A percentile compares a stretch with the other conserved stretches of the same genome.
Conservation (phyloP, 2,888 invertebrate genomes). For the Molorchus minor region DNA sequence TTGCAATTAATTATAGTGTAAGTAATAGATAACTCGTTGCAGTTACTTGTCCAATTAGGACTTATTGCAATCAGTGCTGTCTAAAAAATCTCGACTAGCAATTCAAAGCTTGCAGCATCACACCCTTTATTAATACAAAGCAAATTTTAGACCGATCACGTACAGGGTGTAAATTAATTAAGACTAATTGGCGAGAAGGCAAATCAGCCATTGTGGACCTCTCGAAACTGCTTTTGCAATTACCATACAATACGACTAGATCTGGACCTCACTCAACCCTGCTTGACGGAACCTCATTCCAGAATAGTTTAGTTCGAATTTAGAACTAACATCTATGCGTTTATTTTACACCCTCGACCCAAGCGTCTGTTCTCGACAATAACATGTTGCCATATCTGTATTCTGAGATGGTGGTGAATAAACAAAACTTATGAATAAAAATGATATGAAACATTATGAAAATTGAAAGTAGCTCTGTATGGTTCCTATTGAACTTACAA, state of each 20-base stretch:
- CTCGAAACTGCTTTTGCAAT: constrained; percentile 33
- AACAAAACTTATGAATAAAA: no score
- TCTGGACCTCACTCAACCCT: constrained; percentile 14
- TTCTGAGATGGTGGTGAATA: no score
- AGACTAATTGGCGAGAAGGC: constrained; percentile 44
- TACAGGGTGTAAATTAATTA: constrained; percentile 46
- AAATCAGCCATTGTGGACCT: constrained; percentile 43
- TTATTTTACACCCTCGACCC: no score
- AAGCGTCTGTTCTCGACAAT: no score
- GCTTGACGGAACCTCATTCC: constrained; percentile 6
- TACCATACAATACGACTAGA: constrained; percentile 23
- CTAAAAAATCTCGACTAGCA: not conserved
- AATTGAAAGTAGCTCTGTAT: no score
- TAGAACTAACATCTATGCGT: not conserved
- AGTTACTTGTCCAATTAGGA: constrained; percentile 14
- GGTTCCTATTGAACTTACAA: no score
- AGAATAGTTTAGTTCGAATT: not conserved
- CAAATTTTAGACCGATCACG: constrained; percentile 35
- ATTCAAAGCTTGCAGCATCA: constrained; percentile 22
- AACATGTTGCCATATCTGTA: no score
- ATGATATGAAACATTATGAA: no score
- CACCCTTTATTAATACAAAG: constrained; percentile 21
- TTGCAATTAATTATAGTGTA: no score
- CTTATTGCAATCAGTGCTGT: constrained; percentile 7
- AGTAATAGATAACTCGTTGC: no score